A percentile compares a stretch with the other conserved stretches of the same genome.
phyloP scores from a whole-genome alignment of 2,797 vertebrate species.

The Euthynnus affinis region DNA sequence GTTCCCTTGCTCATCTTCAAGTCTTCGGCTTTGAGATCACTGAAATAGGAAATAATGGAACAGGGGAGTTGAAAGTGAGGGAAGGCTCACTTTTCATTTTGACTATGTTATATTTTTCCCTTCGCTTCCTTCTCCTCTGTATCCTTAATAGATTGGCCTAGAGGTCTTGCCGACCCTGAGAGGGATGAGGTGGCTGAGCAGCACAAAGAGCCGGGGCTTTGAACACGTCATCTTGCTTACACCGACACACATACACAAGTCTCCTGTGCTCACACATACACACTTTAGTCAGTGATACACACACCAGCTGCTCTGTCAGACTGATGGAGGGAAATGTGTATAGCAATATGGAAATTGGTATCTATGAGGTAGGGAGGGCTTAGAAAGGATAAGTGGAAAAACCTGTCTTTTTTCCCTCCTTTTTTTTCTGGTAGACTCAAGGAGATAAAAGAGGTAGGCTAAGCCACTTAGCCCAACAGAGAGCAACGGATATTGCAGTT shows the following conservation, averaged over 20 bases:
- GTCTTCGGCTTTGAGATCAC: conserved; percentile 35
- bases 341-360: conserved; percentile 60
- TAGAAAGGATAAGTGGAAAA: conserved; percentile 46
- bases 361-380: conserved; percentile 52
- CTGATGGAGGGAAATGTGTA: conserved; percentile 23
- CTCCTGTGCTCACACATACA: conserved; percentile 22
- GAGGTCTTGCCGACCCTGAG: conserved; percentile 69
- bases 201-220: conserved; percentile 71
- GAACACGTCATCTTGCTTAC: conserved; percentile 69
- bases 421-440: conserved; percentile 25
- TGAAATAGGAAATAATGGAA: conserved; percentile 60
- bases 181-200: conserved; percentile 58
- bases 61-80: conserved; percentile 40
- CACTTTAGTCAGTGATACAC: conserved; percentile 23
- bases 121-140: conserved; percentile 45
- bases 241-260: conserved; percentile 20
- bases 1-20: conserved; percentile 6
- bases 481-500: conserved; percentile 62
- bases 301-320: conserved; percentile 20
- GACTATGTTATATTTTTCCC: conserved; percentile 50
- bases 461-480: conserved; percentile 71
- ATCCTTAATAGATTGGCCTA: conserved; percentile 72
- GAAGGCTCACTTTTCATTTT: conserved; percentile 64
- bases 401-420: conserved; percentile 1
- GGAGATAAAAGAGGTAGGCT: conserved; percentile 59